Evolutionary conservation across 2,888 invertebrate genomes (phyloP), one percentile per base, ranked within the genome.

Genomic region (Eumacrocentrus americanus): DNA sequence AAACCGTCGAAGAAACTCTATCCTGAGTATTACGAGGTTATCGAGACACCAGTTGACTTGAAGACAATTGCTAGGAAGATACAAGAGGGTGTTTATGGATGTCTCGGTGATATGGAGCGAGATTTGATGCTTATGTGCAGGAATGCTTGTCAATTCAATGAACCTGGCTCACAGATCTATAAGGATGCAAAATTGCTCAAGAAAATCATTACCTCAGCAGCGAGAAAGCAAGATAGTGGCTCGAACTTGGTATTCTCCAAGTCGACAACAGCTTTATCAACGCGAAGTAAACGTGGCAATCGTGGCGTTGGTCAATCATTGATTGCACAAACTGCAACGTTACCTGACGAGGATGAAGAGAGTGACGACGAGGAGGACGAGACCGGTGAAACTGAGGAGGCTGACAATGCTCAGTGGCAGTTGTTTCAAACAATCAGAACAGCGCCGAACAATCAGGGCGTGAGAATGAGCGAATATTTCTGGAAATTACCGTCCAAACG

Each of bases 91-190:
- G 89, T 91, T 56, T 99, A 98, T 77, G 82, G 84, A 0, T 87
- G 83, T 65, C 80, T 98, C 34, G 83, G 83, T 46, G 95, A 96
- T 57, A 85, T 99, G 84, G 97, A 97, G 79, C 89, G 89, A 64
- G 98, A 99, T 83, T 82, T 99, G 37, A 81, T 91, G 66, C 83
- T 93, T 54, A 94, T 99, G 92, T 92, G 93, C 48, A 90, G 91
- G 67, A 99, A 99, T 81, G 98, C 98, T 0, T 97, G 96, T 77
- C 85, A 89, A 14, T 99, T 96, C 77, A 98, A 98, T 79, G 98
- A 98, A 76, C 95, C 98, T 0, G 95, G 95, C 1, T 97, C 97
- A 11, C 91, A 91, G 78, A 97, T 98, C 70, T 98, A 96, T 78
- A 96, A 95, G 81, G 95, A 97, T 81, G 96, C 98, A 0, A 94